Base-by-base conservation (phyloP, 2,113 vertebrate genomes). In the Mesocricetus auratus region DNA sequence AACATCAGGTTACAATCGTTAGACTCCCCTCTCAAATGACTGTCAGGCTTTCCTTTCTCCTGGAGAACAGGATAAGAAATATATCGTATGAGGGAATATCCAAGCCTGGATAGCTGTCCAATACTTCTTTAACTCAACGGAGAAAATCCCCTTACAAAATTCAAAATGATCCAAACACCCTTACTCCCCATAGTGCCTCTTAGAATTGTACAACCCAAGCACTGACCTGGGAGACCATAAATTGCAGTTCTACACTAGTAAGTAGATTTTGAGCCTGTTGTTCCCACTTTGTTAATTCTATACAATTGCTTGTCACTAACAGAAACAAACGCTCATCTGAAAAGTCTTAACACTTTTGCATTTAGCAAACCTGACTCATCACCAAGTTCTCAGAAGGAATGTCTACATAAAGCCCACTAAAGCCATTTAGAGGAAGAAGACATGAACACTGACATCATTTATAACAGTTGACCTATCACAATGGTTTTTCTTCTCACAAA, bases 401-500 rank as follows among this genome's bases (percentile, higher is more conserved):
- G 53, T 36, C 24, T 68, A 47, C 64, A 74, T 36, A 58, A 77
- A 69, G 36, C 33, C 53, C 79, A 64, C 90, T 50, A 53, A 89
- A 58, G 91, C 68, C 79, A 82, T 75, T 90, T 79, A 71, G 86
- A 96, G 92, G 29, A 91, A 62, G 74, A 93, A 93, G 66, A 50
- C 45, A 60, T 7, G 24, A 77, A 85, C 53, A 29, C 86, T 91
- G 86, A 89, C 81, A 50, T 90, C 58, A 91, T 87, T 93, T 91
- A 39, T 69, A 87, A 89, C 11, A 75, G 33, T 26, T 83, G 36
- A 58, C n/a, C 31, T 83, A 53, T 47, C 39, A n/a, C 62, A 95
- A 91, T 91, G 50, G 45, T 74, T 92, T 50, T 82, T 94, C 56
- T 91, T 95, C 90, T 82, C 78, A 81, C 53, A 94, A 93, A 89